Percentiles rank a stretch among this genome's conserved stretches.
These are phyloP conservation scores for Tetrao urogallus DNA, from an alignment of 2,113 vertebrate genomes.

Conservation along the genomic window DNA sequence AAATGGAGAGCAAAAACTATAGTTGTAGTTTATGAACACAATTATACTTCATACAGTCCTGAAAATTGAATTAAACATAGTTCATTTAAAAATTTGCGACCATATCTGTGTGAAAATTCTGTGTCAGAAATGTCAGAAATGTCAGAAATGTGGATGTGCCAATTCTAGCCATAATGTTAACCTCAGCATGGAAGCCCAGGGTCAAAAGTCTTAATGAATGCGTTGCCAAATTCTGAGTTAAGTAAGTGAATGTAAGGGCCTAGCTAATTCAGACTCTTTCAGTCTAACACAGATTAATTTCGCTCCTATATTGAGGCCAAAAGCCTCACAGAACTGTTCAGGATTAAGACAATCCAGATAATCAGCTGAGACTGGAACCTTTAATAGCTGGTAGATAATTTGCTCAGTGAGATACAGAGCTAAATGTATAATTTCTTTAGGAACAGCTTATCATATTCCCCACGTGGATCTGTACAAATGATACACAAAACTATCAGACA, in stretches of 20 bases:
- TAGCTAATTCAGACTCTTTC: not conserved
- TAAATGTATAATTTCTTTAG: not conserved
- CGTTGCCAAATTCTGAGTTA: not conserved
- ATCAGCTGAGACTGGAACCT: not conserved
- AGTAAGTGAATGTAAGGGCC: not conserved
- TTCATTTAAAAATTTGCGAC: not conserved
- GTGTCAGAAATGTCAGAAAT: not conserved
- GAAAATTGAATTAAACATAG: not conserved
- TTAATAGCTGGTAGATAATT: not conserved
- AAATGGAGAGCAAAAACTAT: not conserved
- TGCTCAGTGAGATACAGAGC: not conserved
- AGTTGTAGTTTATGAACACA: not conserved
- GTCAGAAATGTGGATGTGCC: not conserved
- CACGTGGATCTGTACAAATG: not conserved
- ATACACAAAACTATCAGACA: not conserved
- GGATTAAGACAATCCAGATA: not conserved
- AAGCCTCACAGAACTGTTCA: not conserved
- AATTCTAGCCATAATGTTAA: not conserved
- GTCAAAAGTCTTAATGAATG: not conserved
- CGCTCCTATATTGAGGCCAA: not conserved
- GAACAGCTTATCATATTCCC: not conserved
- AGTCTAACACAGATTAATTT: not conserved
- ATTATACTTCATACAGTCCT: not conserved
- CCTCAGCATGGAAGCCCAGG: not conserved
- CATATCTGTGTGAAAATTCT: not conserved